Evolutionary conservation across 2,113 vertebrate genomes (phyloP), one percentile per base, ranked within the genome.

Genomic region (Tachycineta bicolor): DNA sequence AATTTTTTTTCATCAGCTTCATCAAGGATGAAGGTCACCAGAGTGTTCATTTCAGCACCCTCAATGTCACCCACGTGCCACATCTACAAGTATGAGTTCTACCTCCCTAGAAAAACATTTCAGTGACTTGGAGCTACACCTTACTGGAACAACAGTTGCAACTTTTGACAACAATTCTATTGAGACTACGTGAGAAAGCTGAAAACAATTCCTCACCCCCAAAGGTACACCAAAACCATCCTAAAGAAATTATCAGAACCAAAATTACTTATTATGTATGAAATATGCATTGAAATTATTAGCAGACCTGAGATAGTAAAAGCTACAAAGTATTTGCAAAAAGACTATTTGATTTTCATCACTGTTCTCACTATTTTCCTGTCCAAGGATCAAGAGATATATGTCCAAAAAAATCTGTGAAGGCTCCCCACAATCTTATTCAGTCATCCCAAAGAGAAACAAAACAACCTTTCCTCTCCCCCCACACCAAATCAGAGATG

Each of bases 21-120:
- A 41, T 24, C n/a, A 65, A 47, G 60, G 41, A 59, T 59, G 31
- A 46, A 77, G 44, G 9, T 3, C 43, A 75, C 39, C 65, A 41
- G 18, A 78, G 8, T 4, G 2, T 33, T 14, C 39, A 18, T 29
- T 59, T 33, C 26, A 41, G 25, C 39, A 21, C 24, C 22, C 17
- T n/a, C 31, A 4, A 4, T 0, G 1, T 18, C 29, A 70, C 37
- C 13, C 37, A 23, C 0, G 0, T 19, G 31, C 12, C 34, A 22
- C 23, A 56, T 25, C 24, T 83, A 44, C 41, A 46, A 25, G 23
- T 11, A 58, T 46, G 52, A 46, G 31, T 20, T 77, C n/a, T 28
- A 37, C 5, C 52, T 90, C 52, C 33, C 47, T 46, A 33, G 4
- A 4, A 19, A 55, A 63, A 33, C 13, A 43, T 34, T 87, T 53